Percentiles rank a stretch among this genome's conserved stretches.
phyloP scores from a whole-genome alignment of 2,113 vertebrate species.

The Numida meleagris region DNA sequence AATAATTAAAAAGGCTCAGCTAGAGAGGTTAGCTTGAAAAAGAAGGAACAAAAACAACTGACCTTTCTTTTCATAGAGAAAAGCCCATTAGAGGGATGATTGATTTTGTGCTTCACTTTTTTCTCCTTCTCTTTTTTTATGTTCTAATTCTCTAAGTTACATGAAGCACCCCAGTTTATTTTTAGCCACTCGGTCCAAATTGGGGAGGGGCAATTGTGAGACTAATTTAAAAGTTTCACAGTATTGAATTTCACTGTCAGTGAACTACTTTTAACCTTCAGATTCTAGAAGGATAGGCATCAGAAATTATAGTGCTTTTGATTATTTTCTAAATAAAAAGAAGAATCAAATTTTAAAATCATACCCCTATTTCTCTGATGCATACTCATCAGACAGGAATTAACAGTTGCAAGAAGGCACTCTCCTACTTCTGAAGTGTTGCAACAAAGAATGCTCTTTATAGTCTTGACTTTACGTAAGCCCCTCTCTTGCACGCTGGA shows the following conservation, averaged over 20 bases:
- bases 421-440: background rate
- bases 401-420: background rate
- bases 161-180: conserved; percentile 1
- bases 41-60: background rate
- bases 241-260: conserved; percentile 6
- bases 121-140: background rate
- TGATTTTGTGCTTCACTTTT: conserved; percentile 43
- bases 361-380: background rate
- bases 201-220: background rate
- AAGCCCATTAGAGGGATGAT: conserved; percentile 52
- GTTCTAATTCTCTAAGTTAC: background rate
- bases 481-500: background rate
- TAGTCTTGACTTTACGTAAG: background rate
- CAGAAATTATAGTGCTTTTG: background rate
- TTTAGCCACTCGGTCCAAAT: background rate
- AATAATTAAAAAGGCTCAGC: conserved; percentile 44
- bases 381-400: background rate
- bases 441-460: background rate
- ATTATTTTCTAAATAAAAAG: background rate
- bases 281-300: background rate
- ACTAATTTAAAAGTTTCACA: background rate
- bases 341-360: background rate
- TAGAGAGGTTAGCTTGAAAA: conserved; percentile 36
- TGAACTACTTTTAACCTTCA: background rate
- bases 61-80: conserved; percentile 45